Conservation (phyloP, 2,888 invertebrate genomes). For the Morpho deidamia region DNA sequence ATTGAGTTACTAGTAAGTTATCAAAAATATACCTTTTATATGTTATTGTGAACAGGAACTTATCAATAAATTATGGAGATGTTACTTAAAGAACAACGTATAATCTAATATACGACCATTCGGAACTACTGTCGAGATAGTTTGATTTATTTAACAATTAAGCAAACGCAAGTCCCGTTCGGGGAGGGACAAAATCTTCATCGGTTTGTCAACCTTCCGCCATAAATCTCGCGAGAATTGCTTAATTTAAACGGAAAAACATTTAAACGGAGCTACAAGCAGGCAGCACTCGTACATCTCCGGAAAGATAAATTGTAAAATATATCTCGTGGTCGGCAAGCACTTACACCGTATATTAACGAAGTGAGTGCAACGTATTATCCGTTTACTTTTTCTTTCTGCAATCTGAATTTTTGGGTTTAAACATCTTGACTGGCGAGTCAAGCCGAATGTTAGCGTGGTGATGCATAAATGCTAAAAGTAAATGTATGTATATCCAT, state of each 20-base stretch:
- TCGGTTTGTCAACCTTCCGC: constrained; percentile 25
- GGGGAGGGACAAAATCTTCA: constrained; percentile 22
- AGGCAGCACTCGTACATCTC: constrained; percentile 24
- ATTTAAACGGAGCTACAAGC: constrained; percentile 24
- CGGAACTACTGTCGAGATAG: constrained; percentile 12
- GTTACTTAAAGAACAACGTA: neutral
- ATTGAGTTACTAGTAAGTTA: too few species aligned
- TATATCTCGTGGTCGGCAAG: constrained; percentile 21
- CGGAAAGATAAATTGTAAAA: constrained; percentile 24
- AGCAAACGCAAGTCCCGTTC: constrained; percentile 12
- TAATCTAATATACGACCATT: constrained; percentile 2
- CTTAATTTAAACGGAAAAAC: constrained; percentile 28
- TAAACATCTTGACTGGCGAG: too few species aligned
- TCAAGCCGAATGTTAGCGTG: too few species aligned
- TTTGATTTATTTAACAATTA: constrained; percentile 15
- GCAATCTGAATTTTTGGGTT: too few species aligned
- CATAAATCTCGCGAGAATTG: constrained; percentile 25
- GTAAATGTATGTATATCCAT: too few species aligned
- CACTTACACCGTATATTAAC: constrained; percentile 12
- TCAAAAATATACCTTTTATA: too few species aligned
- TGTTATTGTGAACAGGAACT: too few species aligned
- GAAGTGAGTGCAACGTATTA: constrained; percentile 16
- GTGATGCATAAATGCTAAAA: too few species aligned
- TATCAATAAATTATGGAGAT: neutral
- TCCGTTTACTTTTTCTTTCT: neutral